A percentile compares a stretch with the other conserved stretches of the same genome.
phyloP scores from a whole-genome alignment of 2,113 vertebrate species.

The Ranitomeya variabilis region DNA sequence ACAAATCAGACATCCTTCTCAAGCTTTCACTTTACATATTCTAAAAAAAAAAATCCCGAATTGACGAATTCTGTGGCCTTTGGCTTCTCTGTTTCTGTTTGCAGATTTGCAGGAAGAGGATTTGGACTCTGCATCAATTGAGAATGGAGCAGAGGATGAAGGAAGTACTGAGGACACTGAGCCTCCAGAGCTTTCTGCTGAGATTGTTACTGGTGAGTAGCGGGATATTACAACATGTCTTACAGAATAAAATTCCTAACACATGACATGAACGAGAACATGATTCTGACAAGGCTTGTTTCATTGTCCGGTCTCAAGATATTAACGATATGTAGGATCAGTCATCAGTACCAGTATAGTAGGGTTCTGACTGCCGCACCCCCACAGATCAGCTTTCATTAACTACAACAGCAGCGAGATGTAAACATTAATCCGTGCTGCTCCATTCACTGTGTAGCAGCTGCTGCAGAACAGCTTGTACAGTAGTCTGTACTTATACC shows the following conservation, averaged over 20 bases:
- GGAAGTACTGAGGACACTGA: not conserved
- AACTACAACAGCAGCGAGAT: too few relatives aligned
- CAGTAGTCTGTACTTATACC: too few relatives aligned
- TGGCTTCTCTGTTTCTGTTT: not conserved
- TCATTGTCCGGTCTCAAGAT: not conserved
- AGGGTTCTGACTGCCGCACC: too few relatives aligned
- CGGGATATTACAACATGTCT: not conserved
- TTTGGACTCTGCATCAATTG: not conserved
- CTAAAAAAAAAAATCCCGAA: not conserved
- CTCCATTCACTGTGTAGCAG: too few relatives aligned
- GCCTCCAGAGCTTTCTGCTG: not conserved
- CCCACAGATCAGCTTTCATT: too few relatives aligned
- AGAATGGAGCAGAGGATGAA: not conserved
- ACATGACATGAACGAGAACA: not conserved
- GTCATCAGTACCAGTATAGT: too few relatives aligned
- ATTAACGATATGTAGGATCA: too few relatives aligned
- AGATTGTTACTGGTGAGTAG: not conserved
- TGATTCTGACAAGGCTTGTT: not conserved
- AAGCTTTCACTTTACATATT: not conserved
- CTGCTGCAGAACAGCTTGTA: too few relatives aligned
- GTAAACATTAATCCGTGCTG: too few relatives aligned
- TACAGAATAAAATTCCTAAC: not conserved
- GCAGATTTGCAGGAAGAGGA: slow-evolving; percentile 20
- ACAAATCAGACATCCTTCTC: not conserved
- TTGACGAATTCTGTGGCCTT: not conserved